phyloP scores from a whole-genome alignment of 2,113 vertebrate genomes.

The Verasper variegatus region DNA sequence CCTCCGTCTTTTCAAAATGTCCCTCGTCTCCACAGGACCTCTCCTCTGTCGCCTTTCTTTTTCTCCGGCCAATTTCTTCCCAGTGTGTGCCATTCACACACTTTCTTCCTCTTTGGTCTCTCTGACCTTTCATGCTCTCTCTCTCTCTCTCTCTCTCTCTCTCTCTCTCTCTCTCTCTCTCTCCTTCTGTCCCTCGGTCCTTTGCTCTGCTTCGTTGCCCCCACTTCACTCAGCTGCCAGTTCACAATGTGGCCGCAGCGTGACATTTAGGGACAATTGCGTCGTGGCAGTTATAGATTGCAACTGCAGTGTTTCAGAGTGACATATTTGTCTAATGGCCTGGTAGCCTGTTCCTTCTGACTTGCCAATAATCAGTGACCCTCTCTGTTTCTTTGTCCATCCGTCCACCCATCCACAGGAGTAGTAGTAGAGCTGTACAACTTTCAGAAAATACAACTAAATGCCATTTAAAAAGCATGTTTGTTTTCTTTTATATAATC shows the following conservation, averaged over 20 bases:
- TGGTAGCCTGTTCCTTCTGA: conserved; percentile 34
- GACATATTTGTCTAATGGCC: conserved; percentile 49
- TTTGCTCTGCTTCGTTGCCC: conserved; percentile 46
- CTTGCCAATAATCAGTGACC: conserved; percentile 46
- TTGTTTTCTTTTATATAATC: background rate
- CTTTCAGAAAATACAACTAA: background rate
- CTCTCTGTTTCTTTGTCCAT: conserved; percentile 21
- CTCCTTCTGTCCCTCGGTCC: conserved; percentile 9
- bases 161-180: too few relatives aligned
- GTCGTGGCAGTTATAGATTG: conserved; percentile 57
- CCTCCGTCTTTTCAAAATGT: conserved; percentile 49
- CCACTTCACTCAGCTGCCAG: conserved; percentile 42
- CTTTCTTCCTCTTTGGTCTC: conserved; percentile 46
- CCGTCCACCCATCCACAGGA: background rate
- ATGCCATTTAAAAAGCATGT: background rate
- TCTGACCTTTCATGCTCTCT: conserved; percentile 60
- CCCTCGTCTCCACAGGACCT: conserved; percentile 37
- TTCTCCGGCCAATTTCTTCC: conserved; percentile 49
- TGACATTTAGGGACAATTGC: conserved; percentile 76
- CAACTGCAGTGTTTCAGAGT: conserved; percentile 47
- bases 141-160: background rate
- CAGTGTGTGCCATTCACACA: conserved; percentile 38
- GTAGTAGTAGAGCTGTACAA: background rate
- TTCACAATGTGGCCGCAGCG: conserved; percentile 49
- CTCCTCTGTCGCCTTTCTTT: conserved; percentile 35